phyloP scores from a whole-genome alignment of 2,888 invertebrate genomes.

The Ormyrus pomaceus region DNA sequence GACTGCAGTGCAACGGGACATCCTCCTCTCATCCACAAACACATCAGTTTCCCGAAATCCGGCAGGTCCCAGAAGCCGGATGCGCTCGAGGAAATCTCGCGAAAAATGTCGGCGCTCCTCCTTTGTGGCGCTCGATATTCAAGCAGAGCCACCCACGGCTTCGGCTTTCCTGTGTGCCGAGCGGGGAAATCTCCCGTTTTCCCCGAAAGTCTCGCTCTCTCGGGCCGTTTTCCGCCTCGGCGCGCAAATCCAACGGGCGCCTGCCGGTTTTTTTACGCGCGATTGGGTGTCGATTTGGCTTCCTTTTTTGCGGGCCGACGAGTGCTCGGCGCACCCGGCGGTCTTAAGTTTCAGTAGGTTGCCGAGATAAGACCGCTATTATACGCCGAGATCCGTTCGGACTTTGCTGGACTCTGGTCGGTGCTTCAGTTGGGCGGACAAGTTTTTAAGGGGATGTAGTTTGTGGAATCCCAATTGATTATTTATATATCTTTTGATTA shows the following conservation, averaged over 20 bases:
- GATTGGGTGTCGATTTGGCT: constrained; percentile 49
- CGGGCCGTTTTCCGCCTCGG: constrained; percentile 33
- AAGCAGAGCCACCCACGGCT: no score
- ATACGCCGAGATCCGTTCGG: not conserved
- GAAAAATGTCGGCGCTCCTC: constrained; percentile 22
- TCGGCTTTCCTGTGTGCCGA: not conserved
- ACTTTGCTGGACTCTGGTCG: no score
- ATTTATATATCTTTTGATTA: no score
- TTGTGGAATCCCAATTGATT: no score
- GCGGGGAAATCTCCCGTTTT: constrained; percentile 38
- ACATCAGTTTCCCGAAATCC: constrained; percentile 7
- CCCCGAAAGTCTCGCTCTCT: constrained; percentile 35
- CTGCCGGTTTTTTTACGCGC: constrained; percentile 30
- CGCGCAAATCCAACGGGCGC: constrained; percentile 26
- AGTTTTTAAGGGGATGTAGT: no score
- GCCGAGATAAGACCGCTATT: constrained; percentile 21
- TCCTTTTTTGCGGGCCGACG: not conserved
- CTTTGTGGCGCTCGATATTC: not conserved
- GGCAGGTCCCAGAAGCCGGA: constrained; percentile 37
- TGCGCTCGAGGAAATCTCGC: constrained; percentile 31
- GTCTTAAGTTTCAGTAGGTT: constrained; percentile 1
- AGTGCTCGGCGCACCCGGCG: constrained; percentile 1
- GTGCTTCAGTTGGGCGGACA: no score
- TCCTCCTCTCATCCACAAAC: not conserved
- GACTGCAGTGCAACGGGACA: no score